Evolutionary conservation across 2,888 invertebrate genomes (phyloP).

Genomic region (Ischnus inquisitorius): DNA sequence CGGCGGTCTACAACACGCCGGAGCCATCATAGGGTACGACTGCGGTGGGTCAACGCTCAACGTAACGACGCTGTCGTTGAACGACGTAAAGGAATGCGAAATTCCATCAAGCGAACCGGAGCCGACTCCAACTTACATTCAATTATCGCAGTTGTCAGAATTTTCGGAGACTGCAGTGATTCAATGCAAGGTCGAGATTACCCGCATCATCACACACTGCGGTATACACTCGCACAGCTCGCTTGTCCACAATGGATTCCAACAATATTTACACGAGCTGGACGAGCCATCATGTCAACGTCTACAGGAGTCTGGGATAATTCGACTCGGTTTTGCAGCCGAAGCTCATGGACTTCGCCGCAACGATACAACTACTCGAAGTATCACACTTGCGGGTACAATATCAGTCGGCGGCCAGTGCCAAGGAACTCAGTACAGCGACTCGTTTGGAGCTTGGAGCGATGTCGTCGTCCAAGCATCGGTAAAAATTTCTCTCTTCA

Average conservation of each 20-base stretch:
- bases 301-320: constrained; percentile 35
- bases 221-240: constrained; percentile 48
- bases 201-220: constrained; percentile 29
- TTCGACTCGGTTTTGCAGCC: constrained; percentile 6
- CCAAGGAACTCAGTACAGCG: constrained; percentile 62
- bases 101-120: constrained; percentile 14
- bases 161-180: constrained; percentile 29
- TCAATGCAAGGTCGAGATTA: constrained; percentile 49
- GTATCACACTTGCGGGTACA: constrained; percentile 46
- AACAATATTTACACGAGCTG: constrained; percentile 29
- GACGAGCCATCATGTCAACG: constrained; percentile 18
- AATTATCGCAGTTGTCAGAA: constrained; percentile 53
- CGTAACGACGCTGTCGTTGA: constrained; percentile 42
- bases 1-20: too few species aligned
- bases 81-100: constrained; percentile 31
- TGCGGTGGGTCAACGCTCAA: constrained; percentile 49
- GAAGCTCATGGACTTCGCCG: constrained; percentile 6
- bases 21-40: constrained; percentile 43
- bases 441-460: constrained; percentile 52
- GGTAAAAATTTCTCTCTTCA: constrained; percentile 11
- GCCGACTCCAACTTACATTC: constrained; percentile 31
- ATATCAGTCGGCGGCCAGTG: constrained; percentile 51
- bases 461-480: constrained; percentile 48
- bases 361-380: constrained; percentile 43
- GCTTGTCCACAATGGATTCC: constrained; percentile 30